Evolutionary conservation across 2,888 invertebrate genomes (phyloP).

Genomic region (Glaucopsyche alexis): DNA sequence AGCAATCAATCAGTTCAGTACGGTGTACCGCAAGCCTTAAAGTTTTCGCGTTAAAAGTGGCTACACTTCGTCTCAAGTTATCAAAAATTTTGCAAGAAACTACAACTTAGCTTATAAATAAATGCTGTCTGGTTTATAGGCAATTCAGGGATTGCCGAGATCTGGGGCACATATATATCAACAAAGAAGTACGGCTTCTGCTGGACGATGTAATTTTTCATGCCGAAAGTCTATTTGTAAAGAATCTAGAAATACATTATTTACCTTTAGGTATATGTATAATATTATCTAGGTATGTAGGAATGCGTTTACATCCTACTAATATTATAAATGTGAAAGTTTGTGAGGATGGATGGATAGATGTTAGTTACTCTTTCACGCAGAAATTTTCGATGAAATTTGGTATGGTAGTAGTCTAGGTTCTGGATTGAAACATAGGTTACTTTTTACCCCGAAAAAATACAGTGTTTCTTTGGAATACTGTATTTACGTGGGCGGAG

Average conservation of each 20-base stretch:
- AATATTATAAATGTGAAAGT: no score
- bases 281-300: no score
- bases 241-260: not conserved
- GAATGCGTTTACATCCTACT: no score
- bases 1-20: not conserved
- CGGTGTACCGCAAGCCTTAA: not conserved
- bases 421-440: no score
- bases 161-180: constrained; percentile 15
- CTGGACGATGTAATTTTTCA: not conserved
- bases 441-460: no score
- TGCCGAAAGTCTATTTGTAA: not conserved
- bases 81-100: not conserved
- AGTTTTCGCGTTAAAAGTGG: not conserved
- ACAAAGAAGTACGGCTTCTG: not conserved
- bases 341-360: no score
- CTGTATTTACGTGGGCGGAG: no score
- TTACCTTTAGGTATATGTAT: no score
- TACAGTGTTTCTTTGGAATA: no score
- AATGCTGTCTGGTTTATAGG: not conserved
- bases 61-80: not conserved
- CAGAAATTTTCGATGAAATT: no score
- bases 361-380: no score
- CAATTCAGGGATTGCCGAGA: constrained; percentile 3
- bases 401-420: no score
- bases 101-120: not conserved